phyloP scores from a whole-genome alignment of 2,113 vertebrate species.

The Notothenia coriiceps region DNA sequence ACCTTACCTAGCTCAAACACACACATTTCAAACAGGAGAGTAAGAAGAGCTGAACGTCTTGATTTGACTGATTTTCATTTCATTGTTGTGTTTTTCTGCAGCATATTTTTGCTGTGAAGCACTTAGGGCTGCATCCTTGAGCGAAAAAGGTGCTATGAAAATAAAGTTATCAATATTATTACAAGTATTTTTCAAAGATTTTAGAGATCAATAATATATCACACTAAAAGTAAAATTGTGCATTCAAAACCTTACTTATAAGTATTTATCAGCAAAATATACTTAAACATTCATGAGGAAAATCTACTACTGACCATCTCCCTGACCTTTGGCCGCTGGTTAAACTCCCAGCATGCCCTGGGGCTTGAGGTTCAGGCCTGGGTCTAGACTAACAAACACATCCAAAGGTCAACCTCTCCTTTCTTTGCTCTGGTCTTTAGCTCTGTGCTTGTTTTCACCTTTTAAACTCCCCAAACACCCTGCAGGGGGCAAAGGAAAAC shows the following conservation, averaged over 20 bases:
- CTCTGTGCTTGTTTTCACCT: slow-evolving; percentile 41
- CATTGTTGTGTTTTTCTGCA: too few relatives aligned
- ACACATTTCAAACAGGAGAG: slow-evolving; percentile 3
- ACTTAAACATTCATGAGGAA: too few relatives aligned
- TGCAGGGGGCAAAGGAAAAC: slow-evolving; percentile 30
- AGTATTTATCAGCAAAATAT: neutral
- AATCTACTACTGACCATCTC: slow-evolving; percentile 15
- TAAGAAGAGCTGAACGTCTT: neutral
- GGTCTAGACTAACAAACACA: slow-evolving; percentile 71
- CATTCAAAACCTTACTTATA: neutral
- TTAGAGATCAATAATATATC: neutral
- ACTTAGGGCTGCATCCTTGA: too few relatives aligned
- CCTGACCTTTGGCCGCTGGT: slow-evolving; percentile 56
- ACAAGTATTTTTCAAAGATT: slow-evolving; percentile 5
- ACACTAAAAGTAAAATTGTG: neutral
- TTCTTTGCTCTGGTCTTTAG: slow-evolving; percentile 43
- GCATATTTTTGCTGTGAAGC: too few relatives aligned
- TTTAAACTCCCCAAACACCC: slow-evolving; percentile 25
- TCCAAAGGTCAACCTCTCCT: slow-evolving; percentile 56
- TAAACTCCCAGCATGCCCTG: slow-evolving; percentile 75
- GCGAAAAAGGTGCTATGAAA: too few relatives aligned
- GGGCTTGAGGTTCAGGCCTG: slow-evolving; percentile 59
- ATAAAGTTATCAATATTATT: too few relatives aligned
- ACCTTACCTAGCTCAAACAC: slow-evolving; percentile 19
- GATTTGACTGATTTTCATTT: too few relatives aligned